Base-by-base conservation (phyloP, 2,888 invertebrate species). In the Sinelater perroti region DNA sequence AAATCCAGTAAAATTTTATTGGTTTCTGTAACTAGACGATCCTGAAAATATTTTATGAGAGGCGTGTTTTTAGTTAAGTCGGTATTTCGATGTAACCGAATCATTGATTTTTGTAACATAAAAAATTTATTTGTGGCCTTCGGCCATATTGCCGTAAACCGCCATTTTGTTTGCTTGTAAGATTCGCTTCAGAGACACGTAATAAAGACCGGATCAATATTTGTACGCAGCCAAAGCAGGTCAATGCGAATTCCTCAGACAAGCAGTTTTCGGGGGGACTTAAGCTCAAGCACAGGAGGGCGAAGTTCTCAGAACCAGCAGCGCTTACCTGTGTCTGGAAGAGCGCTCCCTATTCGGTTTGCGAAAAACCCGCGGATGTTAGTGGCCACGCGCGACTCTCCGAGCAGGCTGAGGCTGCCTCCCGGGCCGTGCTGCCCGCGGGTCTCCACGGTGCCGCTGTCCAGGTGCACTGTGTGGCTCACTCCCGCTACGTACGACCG, bases 311-410 rank as follows among this genome's bases (percentile, higher is more conserved):
- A n/a, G n/a, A n/a, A n/a, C n/a, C n/a, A n/a, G n/a, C n/a, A n/a
- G n/a, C 17, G 63, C 85, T 82, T 70, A 89, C 89, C 89, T 87
- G 89, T 86, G 74, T 89, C 89, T 73, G 86, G 83, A 79, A 87
- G 83, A 76, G 86, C 81, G 75, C 85, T 83, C 78, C 85, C 81
- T 78, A 88, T 82, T 73, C 86, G 84, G 79, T 84, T 85, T 74
- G 85, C 81, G 69, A 90, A 84, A 82, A 85, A 88, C 72, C 89
- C 89, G 75, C 85, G 83, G 79, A 89, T 85, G 80, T 88, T 88
- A 80, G 82, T 85, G 76, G 89, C 88, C 74, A 88, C 87, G 71
- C 87, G 83, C 77, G 85, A 73, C 58, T 77, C 86, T 75, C 87
- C 84, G 78, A 87, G 86, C 69, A 87, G 84, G 79, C 87, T 83